Evolutionary conservation across 1,140 invertebrate species (phyloP), one percentile per base, ranked within the genome.

Genomic region (Drosophila mojavensis): DNA sequence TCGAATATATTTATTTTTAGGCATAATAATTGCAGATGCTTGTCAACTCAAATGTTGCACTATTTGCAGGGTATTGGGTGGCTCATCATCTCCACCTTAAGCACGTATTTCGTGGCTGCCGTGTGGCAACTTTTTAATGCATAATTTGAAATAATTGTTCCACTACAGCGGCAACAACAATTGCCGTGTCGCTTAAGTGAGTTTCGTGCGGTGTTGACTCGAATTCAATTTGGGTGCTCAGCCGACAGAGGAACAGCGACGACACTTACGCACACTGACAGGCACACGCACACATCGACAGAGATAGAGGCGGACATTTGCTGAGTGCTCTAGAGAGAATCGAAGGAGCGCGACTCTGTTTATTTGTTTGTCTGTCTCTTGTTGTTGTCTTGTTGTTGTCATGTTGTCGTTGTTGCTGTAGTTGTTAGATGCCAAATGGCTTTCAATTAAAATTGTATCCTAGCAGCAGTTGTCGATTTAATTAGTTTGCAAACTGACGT

Each of bases 381-480:
- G 75, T 2, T 2, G 3, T 24, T 24, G 20, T 5, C 33, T 33
- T 79, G 75, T 2, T 2, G 3, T 24, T 24, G 20, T 74, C n/a
- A n/a, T n/a, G n/a, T 17, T 17, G 20, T 3, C 2, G 3, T 24
- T 24, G 20, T 24, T 24, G 20, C 62, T 78, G 55, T 74, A 74
- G 66, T 69, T 88, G 71, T 86, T 77, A 69, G 72, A 61, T 72
- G 61, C 68, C 84, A 78, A 86, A 88, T 88, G 81, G 77, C 79
- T 83, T 83, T 88, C 79, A 88, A 88, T 88, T 88, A 88, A 88
- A 89, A 80, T 78, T 80, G 79, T 70, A 79, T 80, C 75, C 60
- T 54, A 71, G 72, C 72, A 65, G 54, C 71, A 65, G 69, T 88
- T 78, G 83, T 78, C 77, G 69, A 80, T 82, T 84, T 89, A 88